These are phyloP conservation scores for Leistus spinibarbis DNA, from an alignment of 2,888 invertebrate genomes.

Conservation along the genomic window DNA sequence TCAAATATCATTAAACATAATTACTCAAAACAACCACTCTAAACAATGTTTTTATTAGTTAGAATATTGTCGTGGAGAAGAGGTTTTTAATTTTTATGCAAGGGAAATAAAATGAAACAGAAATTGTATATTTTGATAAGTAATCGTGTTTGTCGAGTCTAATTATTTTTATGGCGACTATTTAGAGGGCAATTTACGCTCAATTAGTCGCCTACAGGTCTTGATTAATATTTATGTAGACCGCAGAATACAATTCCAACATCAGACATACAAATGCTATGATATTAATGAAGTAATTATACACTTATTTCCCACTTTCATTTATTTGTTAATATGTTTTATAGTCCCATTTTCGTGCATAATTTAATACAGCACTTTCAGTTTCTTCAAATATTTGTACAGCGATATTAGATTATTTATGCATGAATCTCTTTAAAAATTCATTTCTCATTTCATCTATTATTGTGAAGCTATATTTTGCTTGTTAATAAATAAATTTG, in stretches of 20 bases:
- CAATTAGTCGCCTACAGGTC: conserved; percentile 31
- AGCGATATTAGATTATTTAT: not conserved
- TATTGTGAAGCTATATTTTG: not conserved
- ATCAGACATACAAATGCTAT: not conserved
- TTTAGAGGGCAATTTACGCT: conserved; percentile 28
- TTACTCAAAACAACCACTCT: too few relatives aligned
- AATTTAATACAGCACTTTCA: not conserved
- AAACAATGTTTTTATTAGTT: too few relatives aligned
- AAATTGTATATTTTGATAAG: conserved; percentile 33
- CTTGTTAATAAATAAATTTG: too few relatives aligned
- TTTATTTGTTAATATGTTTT: not conserved
- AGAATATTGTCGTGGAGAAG: not conserved
- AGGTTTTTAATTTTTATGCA: not conserved
- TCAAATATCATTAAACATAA: too few relatives aligned
- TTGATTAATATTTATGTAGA: conserved; percentile 33
- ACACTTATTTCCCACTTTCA: not conserved
- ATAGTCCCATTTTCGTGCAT: not conserved
- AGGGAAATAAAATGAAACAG: conserved; percentile 13
- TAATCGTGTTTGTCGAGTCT: conserved; percentile 31
- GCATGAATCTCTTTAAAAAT: not conserved
- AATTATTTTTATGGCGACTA: conserved; percentile 27
- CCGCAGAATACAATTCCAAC: not conserved
- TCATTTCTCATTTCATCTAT: not conserved
- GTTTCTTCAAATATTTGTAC: not conserved
- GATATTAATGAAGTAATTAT: not conserved